Evolutionary conservation across 2,113 vertebrate genomes (phyloP), one percentile per base, ranked within the genome.

Genomic region (Grantiella picta): DNA sequence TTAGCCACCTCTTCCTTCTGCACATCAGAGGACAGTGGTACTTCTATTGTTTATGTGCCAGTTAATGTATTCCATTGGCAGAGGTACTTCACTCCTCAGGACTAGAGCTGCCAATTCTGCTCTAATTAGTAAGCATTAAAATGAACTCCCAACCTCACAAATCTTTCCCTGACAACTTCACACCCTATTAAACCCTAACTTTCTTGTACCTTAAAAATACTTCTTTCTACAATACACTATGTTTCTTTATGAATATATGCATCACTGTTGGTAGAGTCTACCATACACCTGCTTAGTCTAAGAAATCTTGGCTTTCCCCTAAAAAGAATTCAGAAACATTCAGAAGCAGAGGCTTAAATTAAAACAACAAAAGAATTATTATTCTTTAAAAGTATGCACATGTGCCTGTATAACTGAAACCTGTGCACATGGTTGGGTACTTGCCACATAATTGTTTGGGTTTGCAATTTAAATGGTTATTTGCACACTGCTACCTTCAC

Each of bases 41-140:
- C 45, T 68, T 29, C 35, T 57, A 15, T 77, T 91, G 78, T 87
- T 91, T 80, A 21, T 45, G 17, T 92, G 61, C 70, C 53, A 57
- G 78, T 64, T 86, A 75, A 75, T 57, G 57, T 85, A 60, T 89
- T 92, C 61, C 45, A n/a, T 61, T 87, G 91, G 71, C 84, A 94
- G 63, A 94, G 63, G 20, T 52, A 36, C 50, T 69, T 94, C 45
- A 60, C 65, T 91, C 53, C 31, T 95, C 73, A 83, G 84, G 54
- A 87, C 82, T 89, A 27, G 70, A 80, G 50, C 70, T 96, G 68
- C 90, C 92, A 92, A 80, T 96, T 92, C 88, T 76, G 28, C 70
- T 95, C 60, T 89, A 92, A 92, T 96, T 96, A 96, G 89, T 90
- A 91, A 94, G 70, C 77, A 64, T 94, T 92, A 92, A 90, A 86